Conservation (phyloP, 2,797 vertebrate genomes). For the Gymnopithys bicolor region DNA sequence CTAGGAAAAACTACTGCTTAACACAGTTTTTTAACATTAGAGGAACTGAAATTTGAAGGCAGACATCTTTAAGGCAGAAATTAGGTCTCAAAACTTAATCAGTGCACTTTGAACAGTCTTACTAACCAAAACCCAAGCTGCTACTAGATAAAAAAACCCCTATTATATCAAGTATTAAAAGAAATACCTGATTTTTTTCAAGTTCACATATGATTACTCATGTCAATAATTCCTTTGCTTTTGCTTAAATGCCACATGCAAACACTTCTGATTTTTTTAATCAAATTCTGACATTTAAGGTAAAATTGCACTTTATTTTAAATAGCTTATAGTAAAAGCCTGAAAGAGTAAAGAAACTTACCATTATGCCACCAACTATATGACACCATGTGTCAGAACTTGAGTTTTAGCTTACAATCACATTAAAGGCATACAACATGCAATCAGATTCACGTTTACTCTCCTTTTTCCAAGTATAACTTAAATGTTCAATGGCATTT, state of each 20-base stretch:
- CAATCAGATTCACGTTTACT: not conserved
- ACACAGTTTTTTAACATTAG: not conserved
- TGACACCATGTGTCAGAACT: constrained; percentile 19
- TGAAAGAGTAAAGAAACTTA: constrained; percentile 35
- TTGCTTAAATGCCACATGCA: constrained; percentile 43
- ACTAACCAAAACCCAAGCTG: constrained; percentile 31
- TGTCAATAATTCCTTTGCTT: not conserved
- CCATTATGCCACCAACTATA: constrained; percentile 19
- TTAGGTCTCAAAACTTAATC: constrained; percentile 22
- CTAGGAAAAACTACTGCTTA: not conserved
- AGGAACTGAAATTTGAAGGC: not conserved
- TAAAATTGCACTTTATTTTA: constrained; percentile 45
- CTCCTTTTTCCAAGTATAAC: not conserved
- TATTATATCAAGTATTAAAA: not conserved
- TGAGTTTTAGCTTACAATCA: constrained; percentile 38
- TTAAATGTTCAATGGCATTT: not conserved
- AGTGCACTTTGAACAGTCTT: constrained; percentile 49
- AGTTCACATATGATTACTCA: not conserved
- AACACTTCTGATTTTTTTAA: not conserved
- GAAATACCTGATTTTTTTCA: constrained; percentile 23
- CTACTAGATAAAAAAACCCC: constrained; percentile 31
- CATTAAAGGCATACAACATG: constrained; percentile 44
- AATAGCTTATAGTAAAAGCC: constrained; percentile 9
- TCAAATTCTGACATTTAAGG: not conserved
- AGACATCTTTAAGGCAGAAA: constrained; percentile 48